A percentile compares a stretch with the other conserved stretches of the same genome.
Evolutionary conservation across 2,113 vertebrate genomes (phyloP).

Genomic region (Cheilinus undulatus): DNA sequence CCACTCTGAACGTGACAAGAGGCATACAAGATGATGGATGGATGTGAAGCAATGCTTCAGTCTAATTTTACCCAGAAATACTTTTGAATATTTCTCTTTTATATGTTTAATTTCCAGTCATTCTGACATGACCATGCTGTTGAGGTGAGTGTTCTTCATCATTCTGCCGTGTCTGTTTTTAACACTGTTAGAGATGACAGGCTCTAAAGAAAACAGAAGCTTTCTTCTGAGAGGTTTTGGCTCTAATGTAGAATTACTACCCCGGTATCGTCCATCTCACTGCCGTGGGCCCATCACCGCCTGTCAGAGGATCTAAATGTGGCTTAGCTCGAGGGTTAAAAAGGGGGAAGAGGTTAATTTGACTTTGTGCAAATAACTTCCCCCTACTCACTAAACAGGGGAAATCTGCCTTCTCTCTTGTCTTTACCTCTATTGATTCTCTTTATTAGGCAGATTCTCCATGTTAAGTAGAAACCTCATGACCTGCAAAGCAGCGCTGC

Average conservation of each 20-base stretch:
- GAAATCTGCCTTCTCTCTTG: conserved; percentile 11
- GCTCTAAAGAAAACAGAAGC: too few species aligned
- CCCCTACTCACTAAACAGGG: conserved; percentile 12
- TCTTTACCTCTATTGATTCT: conserved; percentile 66
- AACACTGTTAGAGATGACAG: too few species aligned
- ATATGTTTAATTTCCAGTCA: too few species aligned
- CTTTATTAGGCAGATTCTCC: conserved; percentile 42
- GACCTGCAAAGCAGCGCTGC: conserved; percentile 31
- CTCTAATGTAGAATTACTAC: not conserved
- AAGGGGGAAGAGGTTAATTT: conserved; percentile 25
- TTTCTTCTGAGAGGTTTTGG: not conserved
- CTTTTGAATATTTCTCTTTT: too few species aligned
- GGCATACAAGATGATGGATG: too few species aligned
- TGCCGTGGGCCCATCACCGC: conserved; percentile 1
- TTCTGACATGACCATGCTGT: too few species aligned
- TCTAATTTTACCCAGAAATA: too few species aligned
- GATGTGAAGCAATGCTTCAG: too few species aligned
- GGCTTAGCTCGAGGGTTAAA: conserved; percentile 4
- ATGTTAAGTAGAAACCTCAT: conserved; percentile 47
- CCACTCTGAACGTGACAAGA: too few species aligned
- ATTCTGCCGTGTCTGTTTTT: too few species aligned
- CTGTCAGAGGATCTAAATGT: conserved; percentile 1
- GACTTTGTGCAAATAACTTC: conserved; percentile 25
- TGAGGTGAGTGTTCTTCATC: too few species aligned
- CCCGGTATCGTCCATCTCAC: not conserved